A percentile compares a stretch with the other conserved stretches of the same genome.
These are phyloP conservation scores for Hirtodrosophila alboralis DNA, from an alignment of 2,888 invertebrate species.

Conservation along the genomic window DNA sequence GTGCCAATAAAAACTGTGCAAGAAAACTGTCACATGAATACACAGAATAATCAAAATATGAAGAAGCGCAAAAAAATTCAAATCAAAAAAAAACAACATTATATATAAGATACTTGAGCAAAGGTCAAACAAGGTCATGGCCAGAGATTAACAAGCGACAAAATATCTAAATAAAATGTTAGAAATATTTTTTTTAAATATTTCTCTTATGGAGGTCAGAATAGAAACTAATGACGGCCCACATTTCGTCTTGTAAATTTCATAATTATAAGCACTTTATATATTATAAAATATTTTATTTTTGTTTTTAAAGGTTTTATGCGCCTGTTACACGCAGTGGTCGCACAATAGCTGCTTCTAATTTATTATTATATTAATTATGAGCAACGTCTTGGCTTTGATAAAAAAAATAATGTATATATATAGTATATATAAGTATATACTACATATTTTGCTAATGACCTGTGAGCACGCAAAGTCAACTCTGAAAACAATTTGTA, in stretches of 20 bases:
- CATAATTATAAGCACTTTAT: constrained; percentile 33
- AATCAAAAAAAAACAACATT: constrained; percentile 18
- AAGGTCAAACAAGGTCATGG: constrained; percentile 73
- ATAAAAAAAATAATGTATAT: constrained; percentile 31
- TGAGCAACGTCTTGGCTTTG: constrained; percentile 46
- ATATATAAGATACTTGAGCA: constrained; percentile 18
- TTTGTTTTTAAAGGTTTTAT: constrained; percentile 20
- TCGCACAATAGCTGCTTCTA: constrained; percentile 33
- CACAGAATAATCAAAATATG: constrained; percentile 8
- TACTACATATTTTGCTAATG: constrained; percentile 43
- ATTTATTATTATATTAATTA: constrained; percentile 71
- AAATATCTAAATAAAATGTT: too few species aligned
- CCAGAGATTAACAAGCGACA: too few species aligned
- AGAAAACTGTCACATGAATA: constrained; percentile 61
- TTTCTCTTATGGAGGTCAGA: constrained; percentile 18
- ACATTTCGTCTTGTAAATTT: constrained; percentile 31
- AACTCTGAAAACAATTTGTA: constrained; percentile 23
- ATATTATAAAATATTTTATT: constrained; percentile 1
- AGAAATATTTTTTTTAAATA: background rate
- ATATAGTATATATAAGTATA: too few species aligned
- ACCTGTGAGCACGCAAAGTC: constrained; percentile 50
- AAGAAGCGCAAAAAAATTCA: constrained; percentile 13
- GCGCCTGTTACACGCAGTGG: constrained; percentile 32
- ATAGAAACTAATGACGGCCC: constrained; percentile 15
- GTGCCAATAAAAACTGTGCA: constrained; percentile 66